A percentile compares a stretch with the other conserved stretches of the same genome.
phyloP scores from a whole-genome alignment of 1,140 invertebrate genomes.

The Bombus balteatus region DNA sequence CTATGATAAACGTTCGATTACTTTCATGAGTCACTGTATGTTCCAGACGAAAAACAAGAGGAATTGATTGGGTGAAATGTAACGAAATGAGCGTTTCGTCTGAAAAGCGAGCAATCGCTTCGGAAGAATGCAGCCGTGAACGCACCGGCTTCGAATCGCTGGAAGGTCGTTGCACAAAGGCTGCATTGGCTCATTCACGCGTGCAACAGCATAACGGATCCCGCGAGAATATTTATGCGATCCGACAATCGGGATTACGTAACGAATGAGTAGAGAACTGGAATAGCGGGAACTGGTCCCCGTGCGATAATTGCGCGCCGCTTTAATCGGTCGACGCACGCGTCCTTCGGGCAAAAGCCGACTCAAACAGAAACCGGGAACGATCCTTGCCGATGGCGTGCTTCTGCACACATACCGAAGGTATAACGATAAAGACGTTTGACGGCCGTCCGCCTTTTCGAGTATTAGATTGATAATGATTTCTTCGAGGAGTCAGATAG shows the following conservation, averaged over 20 bases:
- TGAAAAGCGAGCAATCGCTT: constrained; percentile 9
- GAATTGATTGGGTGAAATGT: not conserved
- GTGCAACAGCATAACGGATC: constrained; percentile 65
- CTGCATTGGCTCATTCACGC: constrained; percentile 57
- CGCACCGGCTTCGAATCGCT: constrained; percentile 19
- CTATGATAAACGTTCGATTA: too few relatives aligned
- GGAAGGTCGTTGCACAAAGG: constrained; percentile 43
- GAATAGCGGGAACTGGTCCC: constrained; percentile 78
- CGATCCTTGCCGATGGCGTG: constrained; percentile 41
- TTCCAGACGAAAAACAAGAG: not conserved
- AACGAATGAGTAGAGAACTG: constrained; percentile 73
- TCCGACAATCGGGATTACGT: constrained; percentile 70
- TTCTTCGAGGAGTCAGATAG: not conserved
- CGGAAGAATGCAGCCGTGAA: constrained; percentile 23
- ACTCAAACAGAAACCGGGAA: constrained; percentile 60
- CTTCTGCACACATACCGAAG: constrained; percentile 37
- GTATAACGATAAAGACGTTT: not conserved
- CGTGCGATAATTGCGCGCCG: constrained; percentile 73
- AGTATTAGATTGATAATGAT: not conserved
- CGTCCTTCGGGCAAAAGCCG: constrained; percentile 66
- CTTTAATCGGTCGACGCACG: constrained; percentile 71
- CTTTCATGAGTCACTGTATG: too few relatives aligned
- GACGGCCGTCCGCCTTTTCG: not conserved
- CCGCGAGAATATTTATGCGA: constrained; percentile 67
- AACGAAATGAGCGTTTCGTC: not conserved